phyloP scores from a whole-genome alignment of 1,140 invertebrate genomes.

The Drosophila pruinosa region DNA sequence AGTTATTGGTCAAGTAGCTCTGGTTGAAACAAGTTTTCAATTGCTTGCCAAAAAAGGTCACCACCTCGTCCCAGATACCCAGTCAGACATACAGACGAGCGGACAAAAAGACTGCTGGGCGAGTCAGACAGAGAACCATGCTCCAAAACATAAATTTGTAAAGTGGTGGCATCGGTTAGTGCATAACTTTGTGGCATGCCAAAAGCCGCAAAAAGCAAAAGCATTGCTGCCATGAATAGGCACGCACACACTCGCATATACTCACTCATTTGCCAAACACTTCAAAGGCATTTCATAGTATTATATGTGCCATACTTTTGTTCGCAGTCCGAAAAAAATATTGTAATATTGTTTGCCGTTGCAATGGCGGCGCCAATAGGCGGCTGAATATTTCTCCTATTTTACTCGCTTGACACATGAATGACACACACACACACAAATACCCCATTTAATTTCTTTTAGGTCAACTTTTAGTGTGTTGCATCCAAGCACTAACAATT shows the following conservation, averaged over 20 bases:
- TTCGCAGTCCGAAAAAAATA: constrained; percentile 41
- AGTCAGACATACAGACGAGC: background rate
- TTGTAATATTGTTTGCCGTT: constrained; percentile 16
- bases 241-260: constrained; percentile 36
- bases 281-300: constrained; percentile 66
- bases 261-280: constrained; percentile 35
- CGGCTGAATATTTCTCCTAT: constrained; percentile 2
- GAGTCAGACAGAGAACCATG: constrained; percentile 7
- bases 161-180: constrained; percentile 68
- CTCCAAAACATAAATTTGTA: constrained; percentile 70
- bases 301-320: constrained; percentile 68
- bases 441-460: background rate
- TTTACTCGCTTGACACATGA: constrained; percentile 40
- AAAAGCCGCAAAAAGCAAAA: constrained; percentile 78
- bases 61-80: background rate
- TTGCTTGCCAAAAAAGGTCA: constrained; percentile 67
- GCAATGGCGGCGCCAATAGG: constrained; percentile 49
- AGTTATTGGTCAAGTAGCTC: constrained; percentile 65
- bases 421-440: constrained; percentile 37
- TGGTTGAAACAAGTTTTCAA: constrained; percentile 62
- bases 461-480: constrained; percentile 25
- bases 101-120: constrained; percentile 7
- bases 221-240: constrained; percentile 68
- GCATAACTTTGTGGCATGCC: constrained; percentile 77
- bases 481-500: constrained; percentile 62